Conservation (phyloP, 2,797 vertebrate species). For the Darevskia nairensis region DNA sequence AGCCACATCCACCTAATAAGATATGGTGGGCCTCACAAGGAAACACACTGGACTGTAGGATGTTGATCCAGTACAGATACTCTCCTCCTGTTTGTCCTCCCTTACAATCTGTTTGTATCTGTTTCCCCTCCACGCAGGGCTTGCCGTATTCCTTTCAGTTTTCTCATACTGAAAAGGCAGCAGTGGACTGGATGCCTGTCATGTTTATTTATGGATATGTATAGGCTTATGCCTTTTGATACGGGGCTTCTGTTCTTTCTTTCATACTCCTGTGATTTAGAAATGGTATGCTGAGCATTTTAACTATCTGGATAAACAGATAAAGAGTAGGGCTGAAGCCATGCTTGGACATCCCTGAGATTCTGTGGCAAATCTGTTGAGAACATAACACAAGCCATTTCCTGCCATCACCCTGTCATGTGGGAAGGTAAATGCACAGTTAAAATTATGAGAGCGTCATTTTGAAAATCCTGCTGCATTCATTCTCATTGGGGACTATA, state of each 20-base stretch:
- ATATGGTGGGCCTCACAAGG: not conserved
- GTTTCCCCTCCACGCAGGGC: not conserved
- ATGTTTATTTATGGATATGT: slow-evolving; percentile 3
- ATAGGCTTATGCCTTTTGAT: not conserved
- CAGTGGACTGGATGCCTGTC: not conserved
- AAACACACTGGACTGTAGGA: not conserved
- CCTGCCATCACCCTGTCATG: not conserved
- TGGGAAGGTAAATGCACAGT: slow-evolving; percentile 25
- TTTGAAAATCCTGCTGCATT: slow-evolving; percentile 25
- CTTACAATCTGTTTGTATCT: not conserved
- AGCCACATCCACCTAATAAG: not conserved
- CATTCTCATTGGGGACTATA: slow-evolving; percentile 15
- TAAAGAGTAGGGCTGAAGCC: not conserved
- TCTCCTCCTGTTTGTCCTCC: not conserved
- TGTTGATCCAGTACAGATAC: not conserved
- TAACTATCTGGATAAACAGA: not conserved
- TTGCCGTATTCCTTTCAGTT: not conserved
- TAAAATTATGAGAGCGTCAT: slow-evolving; percentile 32
- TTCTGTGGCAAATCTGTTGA: slow-evolving; percentile 8
- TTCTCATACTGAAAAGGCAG: not conserved
- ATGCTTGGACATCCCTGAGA: not conserved
- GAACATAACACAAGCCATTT: slow-evolving; percentile 2
- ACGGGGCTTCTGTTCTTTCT: not conserved
- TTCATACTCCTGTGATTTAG: not conserved
- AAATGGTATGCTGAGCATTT: not conserved